These are phyloP conservation scores for Euglossa dilemma DNA, from an alignment of 1,140 invertebrate genomes.

Conservation along the genomic window DNA sequence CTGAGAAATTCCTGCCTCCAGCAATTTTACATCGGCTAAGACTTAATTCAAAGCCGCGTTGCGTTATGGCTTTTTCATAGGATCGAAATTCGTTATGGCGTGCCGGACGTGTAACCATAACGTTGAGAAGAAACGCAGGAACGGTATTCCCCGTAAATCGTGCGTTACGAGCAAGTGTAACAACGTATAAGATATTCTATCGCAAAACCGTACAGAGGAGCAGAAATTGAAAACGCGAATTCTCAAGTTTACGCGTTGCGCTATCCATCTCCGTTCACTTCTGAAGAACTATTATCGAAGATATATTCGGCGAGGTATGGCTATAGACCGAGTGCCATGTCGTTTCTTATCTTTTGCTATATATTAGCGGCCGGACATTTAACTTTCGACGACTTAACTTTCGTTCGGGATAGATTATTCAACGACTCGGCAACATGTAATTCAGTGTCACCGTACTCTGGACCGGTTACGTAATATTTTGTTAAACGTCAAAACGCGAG, in stretches of 20 bases:
- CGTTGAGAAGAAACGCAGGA: no score
- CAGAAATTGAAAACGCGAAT: background rate
- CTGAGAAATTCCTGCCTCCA: no score
- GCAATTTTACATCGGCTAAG: no score
- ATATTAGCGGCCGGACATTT: background rate
- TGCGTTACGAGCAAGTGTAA: background rate
- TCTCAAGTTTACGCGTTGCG: background rate
- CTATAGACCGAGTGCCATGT: background rate
- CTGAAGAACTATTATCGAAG: background rate
- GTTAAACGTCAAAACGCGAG: background rate
- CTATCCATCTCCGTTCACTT: background rate
- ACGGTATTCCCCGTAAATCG: no score
- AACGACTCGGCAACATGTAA: background rate
- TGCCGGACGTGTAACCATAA: no score
- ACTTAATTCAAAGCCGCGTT: no score
- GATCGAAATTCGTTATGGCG: no score
- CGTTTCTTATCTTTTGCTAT: background rate
- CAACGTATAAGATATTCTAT: background rate
- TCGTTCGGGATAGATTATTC: conserved; percentile 10
- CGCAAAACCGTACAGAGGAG: no score
- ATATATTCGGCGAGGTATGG: background rate
- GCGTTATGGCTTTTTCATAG: no score
- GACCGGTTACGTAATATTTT: background rate
- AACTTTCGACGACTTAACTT: background rate
- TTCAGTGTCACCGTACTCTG: background rate